phyloP scores from a whole-genome alignment of 2,797 vertebrate species.

The Hapalemur alaotrensis region DNA sequence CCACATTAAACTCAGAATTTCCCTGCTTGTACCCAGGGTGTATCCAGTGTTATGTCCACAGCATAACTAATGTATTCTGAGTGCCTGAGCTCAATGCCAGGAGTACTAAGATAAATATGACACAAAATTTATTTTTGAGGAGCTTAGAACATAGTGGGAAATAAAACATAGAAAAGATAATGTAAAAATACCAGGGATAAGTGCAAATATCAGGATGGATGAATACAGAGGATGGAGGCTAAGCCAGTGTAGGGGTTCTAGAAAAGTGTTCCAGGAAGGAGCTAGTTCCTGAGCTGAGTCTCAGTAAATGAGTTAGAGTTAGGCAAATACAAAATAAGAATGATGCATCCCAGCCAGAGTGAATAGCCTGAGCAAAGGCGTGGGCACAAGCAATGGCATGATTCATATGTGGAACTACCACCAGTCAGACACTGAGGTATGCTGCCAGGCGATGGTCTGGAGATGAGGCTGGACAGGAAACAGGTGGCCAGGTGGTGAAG shows the following conservation, averaged over 20 bases:
- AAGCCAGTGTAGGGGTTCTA: background rate
- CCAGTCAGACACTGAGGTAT: background rate
- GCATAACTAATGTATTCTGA: background rate
- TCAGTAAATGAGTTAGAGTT: background rate
- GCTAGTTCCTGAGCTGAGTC: background rate
- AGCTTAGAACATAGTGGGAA: background rate
- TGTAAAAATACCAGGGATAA: background rate
- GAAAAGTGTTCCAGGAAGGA: background rate
- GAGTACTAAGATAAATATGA: background rate
- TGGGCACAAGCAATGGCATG: background rate
- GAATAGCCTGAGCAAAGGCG: background rate
- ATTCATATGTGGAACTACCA: background rate
- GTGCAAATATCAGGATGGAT: background rate
- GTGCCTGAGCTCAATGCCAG: background rate
- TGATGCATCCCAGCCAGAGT: background rate
- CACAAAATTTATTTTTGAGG: background rate
- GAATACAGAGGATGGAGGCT: background rate
- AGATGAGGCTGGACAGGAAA: background rate
- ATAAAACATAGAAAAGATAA: background rate
- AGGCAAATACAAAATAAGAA: background rate
- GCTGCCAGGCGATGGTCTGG: background rate
- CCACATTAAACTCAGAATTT: background rate
- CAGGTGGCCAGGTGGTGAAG: no score
- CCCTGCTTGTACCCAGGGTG: background rate
- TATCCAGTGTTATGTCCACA: background rate